Evolutionary conservation across 2,113 vertebrate genomes (phyloP).

Genomic region (Thunnus maccoyii): DNA sequence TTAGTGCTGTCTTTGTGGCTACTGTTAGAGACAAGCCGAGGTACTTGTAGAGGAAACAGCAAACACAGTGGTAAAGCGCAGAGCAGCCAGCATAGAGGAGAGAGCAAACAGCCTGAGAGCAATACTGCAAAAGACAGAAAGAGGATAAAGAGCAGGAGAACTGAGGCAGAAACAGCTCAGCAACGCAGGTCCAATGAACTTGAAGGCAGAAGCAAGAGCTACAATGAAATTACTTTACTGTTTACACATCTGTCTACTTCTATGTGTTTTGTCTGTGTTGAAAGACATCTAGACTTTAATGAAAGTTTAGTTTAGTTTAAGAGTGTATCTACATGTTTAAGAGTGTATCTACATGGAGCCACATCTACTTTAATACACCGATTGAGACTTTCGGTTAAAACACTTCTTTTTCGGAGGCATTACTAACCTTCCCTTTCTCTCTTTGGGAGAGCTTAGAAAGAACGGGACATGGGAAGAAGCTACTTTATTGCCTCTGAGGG

Average conservation of each 20-base stretch:
- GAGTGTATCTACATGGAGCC: conserved; percentile 37
- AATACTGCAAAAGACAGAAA: conserved; percentile 28
- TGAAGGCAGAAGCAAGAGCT: conserved; percentile 36
- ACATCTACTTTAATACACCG: conserved; percentile 12
- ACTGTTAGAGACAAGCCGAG: conserved; percentile 36
- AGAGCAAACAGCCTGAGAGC: conserved; percentile 47
- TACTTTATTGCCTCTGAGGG: conserved; percentile 84
- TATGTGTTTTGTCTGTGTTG: neutral
- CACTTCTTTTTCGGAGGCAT: conserved; percentile 7
- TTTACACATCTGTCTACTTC: conserved; percentile 19
- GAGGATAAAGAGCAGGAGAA: conserved; percentile 18
- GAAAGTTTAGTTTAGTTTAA: conserved; percentile 19
- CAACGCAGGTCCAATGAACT: neutral
- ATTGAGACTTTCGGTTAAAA: neutral
- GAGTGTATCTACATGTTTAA: conserved; percentile 28
- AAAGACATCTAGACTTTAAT: conserved; percentile 4
- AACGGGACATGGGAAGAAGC: conserved; percentile 81
- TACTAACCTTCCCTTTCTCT: conserved; percentile 87
- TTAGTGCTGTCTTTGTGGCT: conserved; percentile 32
- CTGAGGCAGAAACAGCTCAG: conserved; percentile 33
- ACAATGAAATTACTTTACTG: conserved; percentile 4
- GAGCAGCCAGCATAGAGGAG: conserved; percentile 52
- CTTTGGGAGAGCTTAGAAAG: conserved; percentile 86
- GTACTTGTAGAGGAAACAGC: conserved; percentile 33
- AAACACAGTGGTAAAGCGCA: conserved; percentile 52